Percentiles rank a stretch among this genome's conserved stretches.
Conservation (phyloP, 1,140 invertebrate species). For the Limonius californicus region DNA sequence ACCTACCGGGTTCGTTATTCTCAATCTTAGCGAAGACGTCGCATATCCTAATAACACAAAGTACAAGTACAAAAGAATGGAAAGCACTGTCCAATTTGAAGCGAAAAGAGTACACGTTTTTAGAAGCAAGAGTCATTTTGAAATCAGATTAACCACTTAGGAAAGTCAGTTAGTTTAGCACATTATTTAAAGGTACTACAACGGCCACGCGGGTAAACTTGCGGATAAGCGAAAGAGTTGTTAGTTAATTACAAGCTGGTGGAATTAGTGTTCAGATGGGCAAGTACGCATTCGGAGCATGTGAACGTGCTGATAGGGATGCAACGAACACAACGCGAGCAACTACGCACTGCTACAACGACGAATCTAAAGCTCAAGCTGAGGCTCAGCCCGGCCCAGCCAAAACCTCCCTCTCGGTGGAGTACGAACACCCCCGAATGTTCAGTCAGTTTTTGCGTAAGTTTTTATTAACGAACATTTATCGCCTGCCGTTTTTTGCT, state of each 20-base stretch:
- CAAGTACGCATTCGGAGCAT: too few species aligned
- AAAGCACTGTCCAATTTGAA: background rate
- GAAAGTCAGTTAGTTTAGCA: background rate
- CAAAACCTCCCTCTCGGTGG: slow-evolving; percentile 3
- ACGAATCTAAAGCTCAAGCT: slow-evolving; percentile 8
- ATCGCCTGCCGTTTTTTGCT: background rate
- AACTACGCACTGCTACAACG: background rate
- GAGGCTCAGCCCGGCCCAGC: slow-evolving; percentile 1
- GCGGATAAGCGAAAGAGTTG: background rate
- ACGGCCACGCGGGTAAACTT: too few species aligned
- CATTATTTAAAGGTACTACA: background rate
- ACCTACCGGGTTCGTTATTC: background rate
- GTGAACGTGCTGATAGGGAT: background rate
- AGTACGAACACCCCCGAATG: slow-evolving; percentile 6
- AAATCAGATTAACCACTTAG: background rate
- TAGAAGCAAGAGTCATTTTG: background rate
- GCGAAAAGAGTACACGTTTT: background rate
- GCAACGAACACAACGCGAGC: background rate
- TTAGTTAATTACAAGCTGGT: too few species aligned
- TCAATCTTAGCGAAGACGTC: background rate
- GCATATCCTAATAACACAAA: background rate
- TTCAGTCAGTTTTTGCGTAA: background rate
- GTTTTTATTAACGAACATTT: background rate
- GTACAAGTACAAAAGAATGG: background rate
- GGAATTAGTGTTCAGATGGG: too few species aligned